Evolutionary conservation across 2,797 vertebrate species (phyloP).

Genomic region (Cossypha niveicapilla): DNA sequence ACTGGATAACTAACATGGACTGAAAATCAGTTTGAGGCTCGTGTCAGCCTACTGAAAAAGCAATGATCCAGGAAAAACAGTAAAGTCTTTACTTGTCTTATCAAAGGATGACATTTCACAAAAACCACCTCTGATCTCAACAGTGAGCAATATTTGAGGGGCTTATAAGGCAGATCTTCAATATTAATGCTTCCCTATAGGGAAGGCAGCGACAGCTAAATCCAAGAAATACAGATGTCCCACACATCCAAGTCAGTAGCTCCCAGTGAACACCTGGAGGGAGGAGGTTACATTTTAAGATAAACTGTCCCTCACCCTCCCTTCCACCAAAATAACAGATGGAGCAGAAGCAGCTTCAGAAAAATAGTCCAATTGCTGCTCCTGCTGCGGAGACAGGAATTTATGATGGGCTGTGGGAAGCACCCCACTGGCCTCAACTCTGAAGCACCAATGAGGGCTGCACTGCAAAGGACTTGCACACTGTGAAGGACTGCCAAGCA

Average conservation of each 20-base stretch:
- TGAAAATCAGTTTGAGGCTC: neutral
- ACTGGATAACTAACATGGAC: neutral
- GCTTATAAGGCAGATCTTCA: neutral
- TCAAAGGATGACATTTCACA: neutral
- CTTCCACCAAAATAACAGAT: neutral
- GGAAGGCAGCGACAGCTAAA: neutral
- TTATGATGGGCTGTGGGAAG: slow-evolving; percentile 10
- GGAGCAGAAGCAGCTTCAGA: neutral
- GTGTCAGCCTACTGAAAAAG: neutral
- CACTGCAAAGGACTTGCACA: neutral
- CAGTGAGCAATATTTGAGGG: neutral
- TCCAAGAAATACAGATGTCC: neutral
- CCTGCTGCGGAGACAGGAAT: neutral
- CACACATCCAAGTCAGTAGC: neutral
- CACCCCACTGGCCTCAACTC: slow-evolving; percentile 24
- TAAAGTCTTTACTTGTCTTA: neutral
- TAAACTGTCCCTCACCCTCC: neutral
- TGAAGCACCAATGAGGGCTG: neutral
- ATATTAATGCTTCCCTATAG: neutral
- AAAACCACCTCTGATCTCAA: neutral
- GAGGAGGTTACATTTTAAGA: neutral
- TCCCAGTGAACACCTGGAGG: neutral
- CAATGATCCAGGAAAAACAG: neutral
- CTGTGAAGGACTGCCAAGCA: neutral
- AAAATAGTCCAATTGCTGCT: slow-evolving; percentile 39